Evolutionary conservation across 2,888 invertebrate species (phyloP), one percentile per base, ranked within the genome.

Genomic region (Oligia strigilis): DNA sequence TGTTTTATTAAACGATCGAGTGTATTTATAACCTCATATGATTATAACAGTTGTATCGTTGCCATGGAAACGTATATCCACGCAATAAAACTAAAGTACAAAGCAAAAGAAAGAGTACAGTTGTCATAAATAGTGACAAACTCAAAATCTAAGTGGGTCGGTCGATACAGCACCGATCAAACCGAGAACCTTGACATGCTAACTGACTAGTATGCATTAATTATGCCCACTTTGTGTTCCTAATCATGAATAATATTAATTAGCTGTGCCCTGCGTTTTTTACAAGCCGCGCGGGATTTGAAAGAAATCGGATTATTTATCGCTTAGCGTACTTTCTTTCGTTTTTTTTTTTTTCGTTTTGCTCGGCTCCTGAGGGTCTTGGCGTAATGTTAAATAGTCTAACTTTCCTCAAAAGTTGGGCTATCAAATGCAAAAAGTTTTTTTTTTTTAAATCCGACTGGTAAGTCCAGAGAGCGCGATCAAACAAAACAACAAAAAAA

Each of bases 151-250:
- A 89, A 75, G 81, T 90, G 78, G 89, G 88, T 87, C 88, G 82
- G 64, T 88, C 89, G 78, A 88, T 88, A 87, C 52, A 64, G 71
- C 40, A 80, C 43, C 72, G 71, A 83, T 84, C 82, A 86, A 78
- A 83, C 46, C 29, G 17, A 19, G 40, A 78, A 66, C 89, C 89
- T 89, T 89, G 90, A 86, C 89, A 90, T 74, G 77, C 58, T 77
- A 65, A 80, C 80, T 78, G 52, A 72, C 67, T 72, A 60, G 23
- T 69, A 72, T 77, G 78, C 74, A 75, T 83, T 65, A 17, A 77
- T 77, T 76, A 66, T 77, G 49, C 55, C 49, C 14, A 69, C 43
- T 62, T 52, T 70, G 60, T 60, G 75, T 73, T 71, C 58, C 49
- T 72, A 62, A 62, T 71, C 62, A 72, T 69, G n/a, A 64, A 70